A percentile compares a stretch with the other conserved stretches of the same genome.
Evolutionary conservation across 2,113 vertebrate genomes (phyloP).

Genomic region (Lynx canadensis): DNA sequence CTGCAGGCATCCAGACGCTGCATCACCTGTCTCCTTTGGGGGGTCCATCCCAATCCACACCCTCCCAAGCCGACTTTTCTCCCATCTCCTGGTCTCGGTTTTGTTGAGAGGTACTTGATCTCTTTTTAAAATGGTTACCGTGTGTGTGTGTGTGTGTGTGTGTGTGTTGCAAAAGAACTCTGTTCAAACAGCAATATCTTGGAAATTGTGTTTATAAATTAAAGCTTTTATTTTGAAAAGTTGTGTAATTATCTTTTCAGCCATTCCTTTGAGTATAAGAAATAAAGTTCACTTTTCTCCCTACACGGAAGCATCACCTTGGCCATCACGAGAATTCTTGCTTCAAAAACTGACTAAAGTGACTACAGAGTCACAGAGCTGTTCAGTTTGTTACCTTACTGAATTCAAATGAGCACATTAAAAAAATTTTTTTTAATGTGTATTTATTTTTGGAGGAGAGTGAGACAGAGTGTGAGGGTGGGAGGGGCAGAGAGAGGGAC

Average conservation of each 20-base stretch:
- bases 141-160: not conserved
- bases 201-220: not conserved
- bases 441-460: too few relatives aligned
- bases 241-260: not conserved
- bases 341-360: not conserved
- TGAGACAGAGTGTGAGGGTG: too few relatives aligned
- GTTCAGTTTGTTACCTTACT: not conserved
- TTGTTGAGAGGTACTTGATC: not conserved
- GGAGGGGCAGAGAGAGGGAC: too few relatives aligned
- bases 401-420: not conserved
- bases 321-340: not conserved
- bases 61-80: not conserved
- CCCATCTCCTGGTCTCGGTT: not conserved
- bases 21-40: not conserved
- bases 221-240: slow-evolving; percentile 38
- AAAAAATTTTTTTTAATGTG: too few relatives aligned
- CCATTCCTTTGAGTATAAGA: not conserved
- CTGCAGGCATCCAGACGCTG: not conserved
- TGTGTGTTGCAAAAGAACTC: not conserved
- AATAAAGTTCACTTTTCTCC: not conserved
- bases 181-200: slow-evolving; percentile 5
- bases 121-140: not conserved
- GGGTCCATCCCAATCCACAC: not conserved
- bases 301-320: not conserved
- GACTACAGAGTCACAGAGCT: not conserved